These are phyloP conservation scores for Diorhabda carinulata DNA, from an alignment of 1,140 invertebrate genomes.

Conservation along the genomic window DNA sequence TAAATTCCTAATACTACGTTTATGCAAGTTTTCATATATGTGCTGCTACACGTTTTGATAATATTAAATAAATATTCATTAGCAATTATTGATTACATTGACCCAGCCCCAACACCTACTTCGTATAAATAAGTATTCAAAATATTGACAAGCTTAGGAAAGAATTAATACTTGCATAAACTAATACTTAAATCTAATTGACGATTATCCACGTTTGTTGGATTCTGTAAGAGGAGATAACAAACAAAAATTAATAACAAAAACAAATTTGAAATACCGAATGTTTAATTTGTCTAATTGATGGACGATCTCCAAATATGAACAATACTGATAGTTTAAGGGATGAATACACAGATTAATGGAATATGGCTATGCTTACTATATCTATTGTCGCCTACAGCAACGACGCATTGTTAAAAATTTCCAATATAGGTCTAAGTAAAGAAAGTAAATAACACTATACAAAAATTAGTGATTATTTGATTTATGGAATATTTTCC, in stretches of 20 bases:
- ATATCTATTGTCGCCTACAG: constrained; percentile 2
- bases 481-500: no score
- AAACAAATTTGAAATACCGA: background rate
- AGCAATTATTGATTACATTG: no score
- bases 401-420: background rate
- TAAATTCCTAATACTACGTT: background rate
- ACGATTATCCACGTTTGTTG: background rate
- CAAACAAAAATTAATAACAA: background rate
- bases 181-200: background rate
- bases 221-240: background rate
- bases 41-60: background rate
- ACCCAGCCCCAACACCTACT: no score
- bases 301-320: background rate
- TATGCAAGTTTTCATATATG: background rate
- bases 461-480: no score
- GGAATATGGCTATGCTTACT: constrained; percentile 25
- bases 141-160: no score
- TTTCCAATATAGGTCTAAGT: no score
- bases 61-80: background rate
- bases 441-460: no score
- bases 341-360: constrained; percentile 1
- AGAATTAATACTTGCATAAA: background rate
- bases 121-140: no score
- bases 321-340: constrained; percentile 16
- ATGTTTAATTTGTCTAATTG: background rate